Evolutionary conservation across 2,888 invertebrate genomes (phyloP), one percentile per base, ranked within the genome.

Genomic region (Dromius quadrimaculatus): DNA sequence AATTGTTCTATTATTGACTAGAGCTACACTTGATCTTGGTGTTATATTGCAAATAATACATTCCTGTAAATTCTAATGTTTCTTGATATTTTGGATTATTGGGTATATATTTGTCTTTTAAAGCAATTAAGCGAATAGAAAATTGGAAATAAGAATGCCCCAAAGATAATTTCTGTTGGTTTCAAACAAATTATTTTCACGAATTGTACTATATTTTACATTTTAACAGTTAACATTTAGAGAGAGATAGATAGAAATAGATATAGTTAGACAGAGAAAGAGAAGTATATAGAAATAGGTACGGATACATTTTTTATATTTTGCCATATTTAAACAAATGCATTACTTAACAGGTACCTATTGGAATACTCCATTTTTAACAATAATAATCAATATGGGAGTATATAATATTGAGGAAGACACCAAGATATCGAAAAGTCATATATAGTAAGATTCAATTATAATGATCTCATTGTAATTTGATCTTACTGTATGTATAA

Each of bases 151-250:
- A 34, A 47, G 32, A 15, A 19, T 17, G 34, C 65, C 65, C 65
- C 65, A 65, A 65, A 65, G 65, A 65, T 65, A 34, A 47, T 65
- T 65, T 65, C 36, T 45, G 28, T 61, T 9, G 13, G 23, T 54
- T 47, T 19, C 2, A 47, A 47, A 47, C 6, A 47, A 47, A 43
- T 5, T 43, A 20, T 47, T 17, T 47, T 47, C 47, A 9, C 22
- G 20, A 47, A 47, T 47, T 47, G 47, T 47, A 20, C 22, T 47
- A 47, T 47, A 43, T 43, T 47, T 47, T 20, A 47, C 6, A 38
- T 47, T n/a, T n/a, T 32, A 19, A 11, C 19, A 17, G 20, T 47
- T 17, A 34, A 59, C 36, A 59, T 59, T 59, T 20, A 59, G 17
- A 34, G 34, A 34, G 8, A 23, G 9, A 19, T 11, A 23, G 50